Base-by-base conservation (phyloP, 1,140 invertebrate genomes). In the Drosophila kurseongensis region DNA sequence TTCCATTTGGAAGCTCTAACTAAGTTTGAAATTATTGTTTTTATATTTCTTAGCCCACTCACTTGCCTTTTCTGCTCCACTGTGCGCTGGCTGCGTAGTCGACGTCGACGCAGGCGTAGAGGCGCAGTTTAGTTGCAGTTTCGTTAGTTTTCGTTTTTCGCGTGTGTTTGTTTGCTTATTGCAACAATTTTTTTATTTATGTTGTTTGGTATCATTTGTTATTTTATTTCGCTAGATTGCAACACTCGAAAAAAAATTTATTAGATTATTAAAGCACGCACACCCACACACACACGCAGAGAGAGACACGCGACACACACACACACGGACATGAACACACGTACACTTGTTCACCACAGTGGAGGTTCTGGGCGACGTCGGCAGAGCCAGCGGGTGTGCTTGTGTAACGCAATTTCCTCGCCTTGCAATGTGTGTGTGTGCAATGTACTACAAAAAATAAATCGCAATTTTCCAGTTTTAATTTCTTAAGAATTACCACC, bases 401-500 rank as follows among this genome's bases (percentile, higher is more conserved):
- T 88, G 83, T 88, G 83, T 89, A 88, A 88, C 83, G 83, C 83
- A 83, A 88, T 88, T 88, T 88, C 76, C 67, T 68, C 45, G 65
- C 44, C 63, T 42, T 67, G 18, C 38, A 29, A 36, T 40, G 36
- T 48, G 57, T 41, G 55, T 65, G 50, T 54, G 47, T 51, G 58
- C 38, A 35, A 60, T 16, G 18, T 32, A 42, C 55, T 60, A 63
- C 23, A 63, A 44, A 36, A 67, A 35, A 62, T 32, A 67, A 63
- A 52, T 67, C 38, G 58, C 59, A 63, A 62, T 60, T 50, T 29
- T 60, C 7, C 54, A 23, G 65, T 44, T 52, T 65, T 66, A 12
- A 45, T 66, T 45, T 52, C 32, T 51, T 14, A 44, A 32, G 65
- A 66, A 68, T 66, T 68, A 66, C 23, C 60, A 41, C 29, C 47